Percentiles rank a stretch among this genome's conserved stretches.
Evolutionary conservation across 2,113 vertebrate genomes (phyloP).

Genomic region (Toxotes jaculatrix): DNA sequence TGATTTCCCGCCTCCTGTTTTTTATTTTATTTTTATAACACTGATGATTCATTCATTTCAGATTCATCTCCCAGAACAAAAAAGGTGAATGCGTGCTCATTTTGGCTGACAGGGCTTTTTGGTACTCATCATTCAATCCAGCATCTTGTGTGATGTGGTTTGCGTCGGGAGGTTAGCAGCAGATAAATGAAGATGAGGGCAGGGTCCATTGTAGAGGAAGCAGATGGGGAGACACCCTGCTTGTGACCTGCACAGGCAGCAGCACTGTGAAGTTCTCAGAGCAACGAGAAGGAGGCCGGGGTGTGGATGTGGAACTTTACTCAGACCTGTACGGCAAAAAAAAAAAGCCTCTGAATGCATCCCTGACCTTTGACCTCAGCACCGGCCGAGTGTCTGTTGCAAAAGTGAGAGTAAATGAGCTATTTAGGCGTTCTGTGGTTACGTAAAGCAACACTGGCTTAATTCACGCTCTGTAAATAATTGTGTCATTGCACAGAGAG

Average conservation of each 20-base stretch:
- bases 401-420: neutral
- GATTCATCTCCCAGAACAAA: neutral
- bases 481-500: constrained; percentile 52
- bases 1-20: neutral
- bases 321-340: neutral
- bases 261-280: neutral
- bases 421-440: constrained; percentile 35
- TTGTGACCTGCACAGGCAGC: neutral
- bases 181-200: neutral
- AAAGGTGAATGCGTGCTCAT: neutral
- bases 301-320: neutral
- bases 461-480: constrained; percentile 63
- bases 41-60: neutral
- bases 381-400: neutral
- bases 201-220: neutral
- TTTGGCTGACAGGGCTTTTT: neutral
- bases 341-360: neutral
- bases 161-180: neutral
- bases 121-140: neutral
- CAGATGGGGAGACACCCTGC: neutral
- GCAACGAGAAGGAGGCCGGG: neutral
- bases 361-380: constrained; percentile 25
- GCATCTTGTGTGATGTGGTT: constrained; percentile 12
- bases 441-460: constrained; percentile 45
- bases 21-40: neutral